Base-by-base conservation (phyloP, 2,888 invertebrate species). In the Drosophila mercatorum region DNA sequence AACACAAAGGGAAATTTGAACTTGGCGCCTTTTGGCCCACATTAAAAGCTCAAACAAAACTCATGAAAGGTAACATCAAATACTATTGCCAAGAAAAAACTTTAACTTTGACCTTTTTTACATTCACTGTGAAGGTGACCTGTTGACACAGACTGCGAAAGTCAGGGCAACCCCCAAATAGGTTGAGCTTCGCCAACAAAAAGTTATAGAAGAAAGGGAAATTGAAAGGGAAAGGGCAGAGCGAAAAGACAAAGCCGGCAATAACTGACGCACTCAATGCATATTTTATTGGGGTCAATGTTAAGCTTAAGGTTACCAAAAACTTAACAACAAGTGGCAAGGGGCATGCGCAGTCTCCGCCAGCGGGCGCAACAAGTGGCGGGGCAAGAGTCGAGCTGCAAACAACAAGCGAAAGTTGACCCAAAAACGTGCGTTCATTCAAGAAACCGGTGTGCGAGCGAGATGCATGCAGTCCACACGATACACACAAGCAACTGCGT, bases 381-480 rank as follows among this genome's bases (percentile, higher is more conserved):
- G 65, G 68, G 68, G 38, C 26, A 74, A 60, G 66, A 68, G 68
- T 31, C 60, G 53, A 57, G 57, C 11, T 12, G 12, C 22, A 36
- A 22, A 31, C 53, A 74, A 66, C 60, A 75, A 68, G 43, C 81
- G 68, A 76, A 74, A 74, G 70, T 71, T 89, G 85, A 89, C 85
- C 85, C 72, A 88, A 26, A 76, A 89, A 86, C 89, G 85, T 82
- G 88, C 70, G 72, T 80, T 78, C 85, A 86, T 86, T 89, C 78
- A 89, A 89, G 59, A 74, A 84, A 72, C 68, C 56, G 72, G 69
- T 75, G 71, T 66, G 68, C 63, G 80, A 81, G 78, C 61, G 80
- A 69, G 83, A 80, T 57, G 51, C 59, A 57, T 75, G 58, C 72
- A n/a, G 11, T 72, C 70, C 72, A 72, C 86, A 72, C 62, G 11